Evolutionary conservation across 1,140 invertebrate genomes (phyloP).

Genomic region (Zaprionus kolodkinae): DNA sequence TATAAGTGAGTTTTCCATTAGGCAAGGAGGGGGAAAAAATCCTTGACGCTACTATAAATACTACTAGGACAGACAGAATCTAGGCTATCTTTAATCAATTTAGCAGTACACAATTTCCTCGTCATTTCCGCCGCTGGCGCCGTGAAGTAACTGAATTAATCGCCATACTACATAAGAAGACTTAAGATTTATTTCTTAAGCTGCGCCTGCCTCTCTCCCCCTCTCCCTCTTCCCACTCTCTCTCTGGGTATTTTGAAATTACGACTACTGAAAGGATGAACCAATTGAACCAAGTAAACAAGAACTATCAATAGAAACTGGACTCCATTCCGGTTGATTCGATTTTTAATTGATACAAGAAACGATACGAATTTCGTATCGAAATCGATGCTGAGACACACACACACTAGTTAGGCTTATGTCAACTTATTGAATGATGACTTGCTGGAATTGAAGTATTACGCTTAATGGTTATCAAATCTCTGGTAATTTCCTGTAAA

Average conservation of each 20-base stretch:
- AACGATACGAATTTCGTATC: not conserved
- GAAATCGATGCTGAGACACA: not conserved
- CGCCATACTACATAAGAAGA: not conserved
- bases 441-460: not conserved
- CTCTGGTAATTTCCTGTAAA: constrained; percentile 8
- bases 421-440: constrained; percentile 4
- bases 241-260: not conserved
- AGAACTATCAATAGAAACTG: not conserved
- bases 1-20: constrained; percentile 65
- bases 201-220: too few relatives aligned
- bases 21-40: constrained; percentile 3
- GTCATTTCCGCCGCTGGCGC: constrained; percentile 64
- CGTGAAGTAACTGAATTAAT: constrained; percentile 53
- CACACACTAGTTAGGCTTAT: not conserved
- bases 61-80: constrained; percentile 30
- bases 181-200: constrained; percentile 7
- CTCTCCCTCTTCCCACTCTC: not conserved
- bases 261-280: constrained; percentile 2
- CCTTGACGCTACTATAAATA: constrained; percentile 16
- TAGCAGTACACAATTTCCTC: constrained; percentile 66
- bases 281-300: not conserved
- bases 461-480: not conserved
- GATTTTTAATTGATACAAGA: not conserved
- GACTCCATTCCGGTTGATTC: not conserved
- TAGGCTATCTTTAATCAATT: constrained; percentile 77